Evolutionary conservation across 2,888 invertebrate species (phyloP).

Genomic region (Glyphotaelius pellucidus): DNA sequence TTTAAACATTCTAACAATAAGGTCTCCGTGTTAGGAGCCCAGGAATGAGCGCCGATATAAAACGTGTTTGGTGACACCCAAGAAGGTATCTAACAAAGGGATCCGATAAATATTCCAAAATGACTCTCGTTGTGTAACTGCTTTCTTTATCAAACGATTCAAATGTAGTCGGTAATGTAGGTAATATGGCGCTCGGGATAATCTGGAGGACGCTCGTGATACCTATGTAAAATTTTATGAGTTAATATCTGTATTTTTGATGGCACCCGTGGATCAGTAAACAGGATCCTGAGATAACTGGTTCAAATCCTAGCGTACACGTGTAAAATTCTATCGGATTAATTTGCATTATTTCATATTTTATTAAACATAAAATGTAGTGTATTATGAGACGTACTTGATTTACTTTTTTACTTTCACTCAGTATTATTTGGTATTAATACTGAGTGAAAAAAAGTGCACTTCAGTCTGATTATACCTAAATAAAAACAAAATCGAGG

Average conservation of each 20-base stretch:
- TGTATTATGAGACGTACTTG: too few relatives aligned
- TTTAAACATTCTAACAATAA: constrained; percentile 1
- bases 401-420: too few relatives aligned
- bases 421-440: too few relatives aligned
- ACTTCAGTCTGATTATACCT: too few relatives aligned
- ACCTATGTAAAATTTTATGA: background rate
- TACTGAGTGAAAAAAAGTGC: too few relatives aligned
- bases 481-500: too few relatives aligned
- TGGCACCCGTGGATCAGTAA: too few relatives aligned
- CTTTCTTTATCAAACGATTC: constrained; percentile 52
- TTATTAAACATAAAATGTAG: too few relatives aligned
- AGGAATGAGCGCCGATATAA: constrained; percentile 24
- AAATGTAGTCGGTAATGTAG: constrained; percentile 22
- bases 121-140: constrained; percentile 46
- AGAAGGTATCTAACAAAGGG: constrained; percentile 52
- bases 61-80: constrained; percentile 55
- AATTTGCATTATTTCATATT: too few relatives aligned
- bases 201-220: background rate
- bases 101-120: constrained; percentile 56
- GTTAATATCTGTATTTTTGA: background rate
- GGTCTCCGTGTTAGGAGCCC: background rate
- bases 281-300: too few relatives aligned
- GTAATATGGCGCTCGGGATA: background rate
- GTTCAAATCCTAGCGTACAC: too few relatives aligned
- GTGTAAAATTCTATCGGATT: too few relatives aligned